phyloP scores from a whole-genome alignment of 2,888 invertebrate species.

The Sipha maydis region DNA sequence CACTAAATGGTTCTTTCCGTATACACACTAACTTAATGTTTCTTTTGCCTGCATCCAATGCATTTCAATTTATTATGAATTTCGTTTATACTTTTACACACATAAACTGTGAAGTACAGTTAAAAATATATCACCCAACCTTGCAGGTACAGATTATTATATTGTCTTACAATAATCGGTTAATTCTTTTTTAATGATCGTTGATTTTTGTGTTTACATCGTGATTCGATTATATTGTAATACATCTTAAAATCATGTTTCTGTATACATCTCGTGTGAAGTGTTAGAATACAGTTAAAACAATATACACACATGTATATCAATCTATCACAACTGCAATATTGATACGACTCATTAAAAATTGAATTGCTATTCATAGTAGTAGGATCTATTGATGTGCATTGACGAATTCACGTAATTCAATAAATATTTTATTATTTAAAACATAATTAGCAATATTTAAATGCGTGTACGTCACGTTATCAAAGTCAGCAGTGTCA shows the following conservation, averaged over 20 bases:
- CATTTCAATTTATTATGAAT: not conserved
- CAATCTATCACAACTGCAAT: too few species aligned
- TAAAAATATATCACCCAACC: not conserved
- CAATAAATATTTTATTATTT: too few species aligned
- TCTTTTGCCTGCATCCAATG: not conserved
- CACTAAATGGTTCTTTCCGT: slow-evolving; percentile 39
- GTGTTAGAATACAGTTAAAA: not conserved
- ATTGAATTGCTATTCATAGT: too few species aligned
- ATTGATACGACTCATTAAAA: too few species aligned
- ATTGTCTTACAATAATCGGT: not conserved
- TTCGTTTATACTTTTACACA: not conserved
- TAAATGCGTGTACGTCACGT: too few species aligned
- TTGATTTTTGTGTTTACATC: not conserved
- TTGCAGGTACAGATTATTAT: not conserved
- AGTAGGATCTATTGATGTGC: too few species aligned
- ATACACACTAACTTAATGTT: not conserved
- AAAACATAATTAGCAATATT: too few species aligned
- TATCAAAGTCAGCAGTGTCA: too few species aligned
- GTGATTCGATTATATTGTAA: not conserved
- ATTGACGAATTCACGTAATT: too few species aligned
- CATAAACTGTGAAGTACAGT: not conserved
- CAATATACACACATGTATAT: too few species aligned
- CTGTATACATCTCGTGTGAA: not conserved
- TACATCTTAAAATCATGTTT: not conserved
- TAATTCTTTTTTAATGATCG: not conserved